Conservation (phyloP, 30 jellyfish, hydroid and myxozoan species). For the Pseudorhiza aurosa region DNA sequence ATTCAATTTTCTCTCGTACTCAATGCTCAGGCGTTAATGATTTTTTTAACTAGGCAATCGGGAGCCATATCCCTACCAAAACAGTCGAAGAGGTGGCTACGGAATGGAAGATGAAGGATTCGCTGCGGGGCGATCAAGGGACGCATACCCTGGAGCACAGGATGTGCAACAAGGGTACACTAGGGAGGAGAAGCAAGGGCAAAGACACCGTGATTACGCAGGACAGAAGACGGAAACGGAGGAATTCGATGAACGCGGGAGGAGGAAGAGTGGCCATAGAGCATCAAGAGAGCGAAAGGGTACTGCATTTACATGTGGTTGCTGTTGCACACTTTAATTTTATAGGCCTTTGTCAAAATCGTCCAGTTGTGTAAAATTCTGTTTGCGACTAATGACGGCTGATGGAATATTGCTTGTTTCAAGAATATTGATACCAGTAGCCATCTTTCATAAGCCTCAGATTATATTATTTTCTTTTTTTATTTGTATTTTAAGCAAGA, state of each 20-base stretch:
- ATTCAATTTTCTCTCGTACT: background rate
- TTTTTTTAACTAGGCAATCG: slow-evolving; percentile 25
- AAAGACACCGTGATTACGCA: slow-evolving; percentile 45
- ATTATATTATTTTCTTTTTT: no score
- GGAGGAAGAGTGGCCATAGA: slow-evolving; percentile 53
- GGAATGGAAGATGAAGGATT: slow-evolving; percentile 46
- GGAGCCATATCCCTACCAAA: slow-evolving; percentile 52
- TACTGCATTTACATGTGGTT: no score
- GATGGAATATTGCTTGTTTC: no score
- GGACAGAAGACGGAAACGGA: slow-evolving; percentile 32
- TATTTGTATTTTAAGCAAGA: no score
- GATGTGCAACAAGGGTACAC: slow-evolving; percentile 20
- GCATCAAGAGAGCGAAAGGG: slow-evolving; percentile 46
- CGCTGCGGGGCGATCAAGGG: slow-evolving; percentile 65
- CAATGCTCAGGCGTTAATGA: no score
- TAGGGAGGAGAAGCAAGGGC: slow-evolving; percentile 54
- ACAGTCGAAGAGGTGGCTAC: slow-evolving; percentile 31
- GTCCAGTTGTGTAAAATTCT: no score
- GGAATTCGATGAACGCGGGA: slow-evolving; percentile 51
- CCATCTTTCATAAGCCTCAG: no score
- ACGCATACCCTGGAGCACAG: slow-evolving; percentile 33
- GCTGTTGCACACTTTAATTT: no score
- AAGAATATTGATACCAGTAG: no score
- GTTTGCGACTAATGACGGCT: no score
- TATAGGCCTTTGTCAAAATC: no score